Percentiles rank a stretch among this genome's conserved stretches.
Conservation (phyloP, 2,797 vertebrate species). For the Characodon lateralis region DNA sequence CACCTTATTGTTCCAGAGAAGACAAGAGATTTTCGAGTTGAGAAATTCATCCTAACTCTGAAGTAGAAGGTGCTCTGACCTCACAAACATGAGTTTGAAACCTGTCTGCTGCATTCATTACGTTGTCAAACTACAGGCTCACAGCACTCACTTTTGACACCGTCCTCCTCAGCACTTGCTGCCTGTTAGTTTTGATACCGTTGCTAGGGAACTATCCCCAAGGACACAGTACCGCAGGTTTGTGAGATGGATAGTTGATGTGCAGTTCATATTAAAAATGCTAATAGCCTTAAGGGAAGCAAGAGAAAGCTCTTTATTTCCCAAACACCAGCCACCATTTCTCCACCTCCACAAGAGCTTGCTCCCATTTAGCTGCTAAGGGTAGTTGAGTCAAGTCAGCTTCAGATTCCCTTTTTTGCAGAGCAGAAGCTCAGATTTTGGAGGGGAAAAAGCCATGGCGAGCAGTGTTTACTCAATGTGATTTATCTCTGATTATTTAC, state of each 20-base stretch:
- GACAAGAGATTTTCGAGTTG: slow-evolving; percentile 7
- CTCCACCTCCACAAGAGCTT: slow-evolving; percentile 35
- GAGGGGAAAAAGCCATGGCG: slow-evolving; percentile 22
- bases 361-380: slow-evolving; percentile 45
- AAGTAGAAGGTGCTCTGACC: slow-evolving; percentile 37
- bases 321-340: slow-evolving; percentile 35
- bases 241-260: slow-evolving; percentile 57
- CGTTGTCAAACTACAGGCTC: slow-evolving; percentile 25
- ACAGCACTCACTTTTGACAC: slow-evolving; percentile 54
- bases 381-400: slow-evolving; percentile 8
- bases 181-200: slow-evolving; percentile 69
- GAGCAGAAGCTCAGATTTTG: slow-evolving; percentile 27
- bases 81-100: slow-evolving; percentile 48
- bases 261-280: slow-evolving; percentile 65
- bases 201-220: slow-evolving; percentile 80
- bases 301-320: slow-evolving; percentile 32
- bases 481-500: slow-evolving; percentile 58
- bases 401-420: slow-evolving; percentile 25
- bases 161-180: slow-evolving; percentile 34
- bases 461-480: slow-evolving; percentile 53
- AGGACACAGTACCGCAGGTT: slow-evolving; percentile 60
- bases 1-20: slow-evolving; percentile 24
- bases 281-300: slow-evolving; percentile 72
- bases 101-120: slow-evolving; percentile 50
- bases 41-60: slow-evolving; percentile 38